Evolutionary conservation across 2,113 vertebrate genomes (phyloP).

Genomic region (Plectropomus leopardus): DNA sequence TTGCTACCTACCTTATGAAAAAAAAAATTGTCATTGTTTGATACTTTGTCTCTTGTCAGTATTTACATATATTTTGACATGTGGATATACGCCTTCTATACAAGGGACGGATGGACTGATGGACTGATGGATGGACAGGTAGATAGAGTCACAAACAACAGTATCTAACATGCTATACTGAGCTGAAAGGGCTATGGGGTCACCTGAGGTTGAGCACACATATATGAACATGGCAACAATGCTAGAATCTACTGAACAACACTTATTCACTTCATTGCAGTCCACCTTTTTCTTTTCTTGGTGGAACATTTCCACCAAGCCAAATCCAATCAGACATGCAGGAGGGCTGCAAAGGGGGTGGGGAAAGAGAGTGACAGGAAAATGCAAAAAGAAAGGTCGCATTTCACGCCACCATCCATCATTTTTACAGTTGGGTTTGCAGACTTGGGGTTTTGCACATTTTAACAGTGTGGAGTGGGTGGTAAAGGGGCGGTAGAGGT

Average conservation of each 20-base stretch:
- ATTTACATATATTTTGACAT: too few relatives aligned
- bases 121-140: too few relatives aligned
- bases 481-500: conserved; percentile 20
- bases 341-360: conserved; percentile 10
- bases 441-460: conserved; percentile 53
- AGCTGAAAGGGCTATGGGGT: neutral
- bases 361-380: conserved; percentile 48
- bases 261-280: conserved; percentile 5
- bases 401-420: conserved; percentile 79
- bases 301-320: conserved; percentile 33
- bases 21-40: too few relatives aligned
- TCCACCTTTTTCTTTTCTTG: neutral
- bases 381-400: conserved; percentile 73
- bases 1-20: too few relatives aligned
- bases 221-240: neutral
- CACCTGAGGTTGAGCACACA: neutral
- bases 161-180: too few relatives aligned
- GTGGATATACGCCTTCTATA: too few relatives aligned
- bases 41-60: too few relatives aligned
- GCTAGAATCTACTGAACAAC: neutral
- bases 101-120: too few relatives aligned
- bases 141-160: too few relatives aligned
- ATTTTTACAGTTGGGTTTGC: conserved; percentile 66
- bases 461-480: conserved; percentile 40
- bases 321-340: conserved; percentile 57